Conservation (phyloP, 2,797 vertebrate genomes). For the Limnodromus scolopaceus region DNA sequence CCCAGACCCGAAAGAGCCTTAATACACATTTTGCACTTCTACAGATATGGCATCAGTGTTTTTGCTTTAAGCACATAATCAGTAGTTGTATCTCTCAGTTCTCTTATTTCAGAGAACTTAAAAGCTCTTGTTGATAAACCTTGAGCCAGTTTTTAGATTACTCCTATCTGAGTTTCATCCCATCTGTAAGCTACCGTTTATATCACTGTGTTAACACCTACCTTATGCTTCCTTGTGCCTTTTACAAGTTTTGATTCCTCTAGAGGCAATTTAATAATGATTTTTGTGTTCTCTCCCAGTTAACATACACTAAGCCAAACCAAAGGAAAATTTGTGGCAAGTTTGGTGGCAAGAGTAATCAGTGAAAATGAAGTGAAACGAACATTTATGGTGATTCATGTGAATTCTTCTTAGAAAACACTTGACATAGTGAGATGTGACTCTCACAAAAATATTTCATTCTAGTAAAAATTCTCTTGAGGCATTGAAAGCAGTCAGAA, state of each 20-base stretch:
- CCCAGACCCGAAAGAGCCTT: not conserved
- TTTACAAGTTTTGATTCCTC: not conserved
- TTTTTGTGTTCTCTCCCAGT: not conserved
- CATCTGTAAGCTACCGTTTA: not conserved
- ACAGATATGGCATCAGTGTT: not conserved
- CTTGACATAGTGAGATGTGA: not conserved
- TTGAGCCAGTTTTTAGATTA: not conserved
- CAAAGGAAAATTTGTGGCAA: not conserved
- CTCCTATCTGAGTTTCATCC: not conserved
- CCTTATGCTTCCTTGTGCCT: not conserved
- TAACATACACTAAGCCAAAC: not conserved
- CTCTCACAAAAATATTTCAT: not conserved
- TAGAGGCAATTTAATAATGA: not conserved
- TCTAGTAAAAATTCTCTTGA: not conserved
- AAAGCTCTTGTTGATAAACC: not conserved
- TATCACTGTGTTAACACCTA: not conserved
- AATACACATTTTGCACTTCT: not conserved
- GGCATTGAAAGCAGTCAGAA: not conserved
- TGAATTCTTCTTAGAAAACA: not conserved
- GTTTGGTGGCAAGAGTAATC: not conserved
- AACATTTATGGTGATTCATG: not conserved
- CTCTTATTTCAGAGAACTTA: not conserved
- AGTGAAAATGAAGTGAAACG: not conserved
- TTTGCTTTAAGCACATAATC: not conserved
- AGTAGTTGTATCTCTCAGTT: not conserved